Conservation (phyloP, 2,113 vertebrate genomes). For the Ciconia maguari region DNA sequence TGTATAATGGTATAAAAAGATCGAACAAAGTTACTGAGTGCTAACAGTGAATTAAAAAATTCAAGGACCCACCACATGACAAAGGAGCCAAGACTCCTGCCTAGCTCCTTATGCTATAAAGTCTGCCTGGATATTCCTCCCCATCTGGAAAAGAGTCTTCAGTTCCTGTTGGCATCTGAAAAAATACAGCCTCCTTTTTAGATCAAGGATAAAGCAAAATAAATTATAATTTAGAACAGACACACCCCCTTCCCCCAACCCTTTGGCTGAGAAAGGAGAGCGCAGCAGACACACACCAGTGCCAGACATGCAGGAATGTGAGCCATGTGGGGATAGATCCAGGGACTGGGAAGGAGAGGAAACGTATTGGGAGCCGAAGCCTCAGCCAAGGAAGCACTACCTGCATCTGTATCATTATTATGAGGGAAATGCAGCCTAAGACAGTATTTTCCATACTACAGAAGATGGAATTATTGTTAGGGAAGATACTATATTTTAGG, state of each 20-base stretch:
- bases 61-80: neutral
- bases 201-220: neutral
- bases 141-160: neutral
- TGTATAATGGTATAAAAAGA: neutral
- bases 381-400: neutral
- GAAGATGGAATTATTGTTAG: neutral
- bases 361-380: neutral
- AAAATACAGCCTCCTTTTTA: neutral
- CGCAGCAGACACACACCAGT: neutral
- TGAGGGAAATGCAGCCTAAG: neutral
- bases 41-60: neutral
- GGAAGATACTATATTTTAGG: neutral
- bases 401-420: neutral
- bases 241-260: neutral
- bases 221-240: conserved; percentile 1
- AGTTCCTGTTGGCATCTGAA: neutral
- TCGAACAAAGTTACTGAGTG: neutral
- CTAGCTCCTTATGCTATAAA: neutral
- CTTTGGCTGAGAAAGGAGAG: neutral
- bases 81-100: neutral
- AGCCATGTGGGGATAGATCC: neutral
- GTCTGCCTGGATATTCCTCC: neutral
- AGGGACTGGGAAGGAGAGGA: neutral
- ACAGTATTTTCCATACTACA: neutral
- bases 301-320: neutral